A percentile compares a stretch with the other conserved stretches of the same genome.
These are phyloP conservation scores for Colinus virginianus DNA, from an alignment of 2,113 vertebrate species.

Conservation along the genomic window DNA sequence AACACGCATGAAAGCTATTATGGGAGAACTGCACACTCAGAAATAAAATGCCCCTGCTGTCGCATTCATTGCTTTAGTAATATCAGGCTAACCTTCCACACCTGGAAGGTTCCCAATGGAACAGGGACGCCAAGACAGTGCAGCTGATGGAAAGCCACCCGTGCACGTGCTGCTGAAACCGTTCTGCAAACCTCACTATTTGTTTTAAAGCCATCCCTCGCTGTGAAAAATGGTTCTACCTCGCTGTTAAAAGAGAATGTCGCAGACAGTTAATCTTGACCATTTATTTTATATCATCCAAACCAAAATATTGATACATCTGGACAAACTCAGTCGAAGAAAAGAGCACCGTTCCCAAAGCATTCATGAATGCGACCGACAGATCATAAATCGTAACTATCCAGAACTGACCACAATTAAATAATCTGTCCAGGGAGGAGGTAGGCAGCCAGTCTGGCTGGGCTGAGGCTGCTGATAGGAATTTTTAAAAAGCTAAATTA, in stretches of 20 bases:
- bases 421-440: not conserved
- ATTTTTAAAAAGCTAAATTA: not conserved
- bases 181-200: not conserved
- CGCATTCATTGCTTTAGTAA: not conserved
- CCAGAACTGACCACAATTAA: slow-evolving; percentile 38
- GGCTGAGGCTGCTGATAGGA: not conserved
- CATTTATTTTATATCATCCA: slow-evolving; percentile 73
- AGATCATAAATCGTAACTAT: slow-evolving; percentile 55
- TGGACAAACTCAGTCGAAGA: slow-evolving; percentile 70
- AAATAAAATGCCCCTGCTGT: not conserved
- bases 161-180: not conserved
- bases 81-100: not conserved
- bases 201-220: not conserved
- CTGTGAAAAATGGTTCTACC: slow-evolving; percentile 6
- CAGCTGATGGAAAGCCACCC: not conserved
- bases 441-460: not conserved
- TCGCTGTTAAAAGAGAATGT: slow-evolving; percentile 51
- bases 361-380: slow-evolving; percentile 61
- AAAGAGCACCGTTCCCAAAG: slow-evolving; percentile 50
- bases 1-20: rapidly evolving
- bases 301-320: slow-evolving; percentile 76
- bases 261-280: slow-evolving; percentile 53
- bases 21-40: not conserved
- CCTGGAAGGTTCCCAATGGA: too few species aligned
- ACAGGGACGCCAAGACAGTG: too few species aligned